Conservation (phyloP, 2,888 invertebrate genomes). For the Pterostichus madidus region DNA sequence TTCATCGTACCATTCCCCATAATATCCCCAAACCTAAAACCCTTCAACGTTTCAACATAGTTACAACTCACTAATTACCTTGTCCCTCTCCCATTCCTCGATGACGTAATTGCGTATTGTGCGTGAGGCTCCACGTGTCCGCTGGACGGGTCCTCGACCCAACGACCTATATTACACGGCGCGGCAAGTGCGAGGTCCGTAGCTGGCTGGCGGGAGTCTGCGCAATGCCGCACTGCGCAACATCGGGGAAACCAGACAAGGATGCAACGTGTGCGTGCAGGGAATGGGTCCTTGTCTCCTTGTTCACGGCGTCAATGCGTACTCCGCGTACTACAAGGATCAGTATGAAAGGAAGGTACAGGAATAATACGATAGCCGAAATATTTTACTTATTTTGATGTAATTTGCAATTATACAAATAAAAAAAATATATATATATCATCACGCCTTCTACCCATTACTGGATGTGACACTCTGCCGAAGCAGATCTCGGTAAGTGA, state of each 20-base stretch:
- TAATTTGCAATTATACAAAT: no score
- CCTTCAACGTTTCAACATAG: not conserved
- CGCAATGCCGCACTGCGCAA: conserved; percentile 9
- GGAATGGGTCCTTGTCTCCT: not conserved
- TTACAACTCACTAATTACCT: conserved; percentile 6
- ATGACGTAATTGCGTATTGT: conserved; percentile 41
- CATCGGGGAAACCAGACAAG: not conserved
- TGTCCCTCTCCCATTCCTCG: not conserved
- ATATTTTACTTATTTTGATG: no score
- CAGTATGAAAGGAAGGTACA: no score
- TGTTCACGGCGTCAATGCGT: not conserved
- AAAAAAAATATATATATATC: no score
- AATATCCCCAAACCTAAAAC: not conserved
- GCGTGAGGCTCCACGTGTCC: conserved; percentile 7
- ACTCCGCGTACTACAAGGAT: not conserved
- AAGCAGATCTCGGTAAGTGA: no score
- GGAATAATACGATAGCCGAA: no score
- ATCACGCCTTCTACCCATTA: no score
- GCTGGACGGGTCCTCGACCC: conserved; percentile 35
- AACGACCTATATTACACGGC: conserved; percentile 53
- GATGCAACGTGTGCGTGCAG: not conserved
- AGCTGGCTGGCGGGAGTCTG: not conserved
- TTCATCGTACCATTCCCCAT: not conserved
- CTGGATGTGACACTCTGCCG: no score
- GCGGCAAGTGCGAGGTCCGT: conserved; percentile 33